Base-by-base conservation (phyloP, 2,113 vertebrate species). In the Oreochromis tanganicae region DNA sequence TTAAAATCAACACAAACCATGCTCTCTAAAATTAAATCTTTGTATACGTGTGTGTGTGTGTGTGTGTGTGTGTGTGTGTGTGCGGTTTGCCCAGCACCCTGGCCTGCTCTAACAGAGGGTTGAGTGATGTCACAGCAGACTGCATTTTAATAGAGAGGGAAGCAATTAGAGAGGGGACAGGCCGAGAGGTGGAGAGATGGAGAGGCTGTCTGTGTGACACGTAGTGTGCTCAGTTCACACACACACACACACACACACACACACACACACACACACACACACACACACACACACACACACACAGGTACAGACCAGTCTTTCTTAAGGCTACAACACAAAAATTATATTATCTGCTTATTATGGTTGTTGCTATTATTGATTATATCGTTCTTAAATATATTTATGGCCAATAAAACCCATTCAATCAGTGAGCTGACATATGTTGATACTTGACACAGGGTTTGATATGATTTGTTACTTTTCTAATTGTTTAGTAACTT, bases 131-230 rank as follows among this genome's bases (percentile, higher is more conserved):
- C 95, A 96, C 95, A 94, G 92, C 93, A 96, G 94, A 95, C 94
- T 96, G 95, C 95, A 96, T 96, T 96, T 95, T 96, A 96, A 96
- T 96, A 94, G 95, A 95, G 94, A 94, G 92, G 92, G 91, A 92
- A 95, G 96, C 94, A 96, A 96, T 96, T 96, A 96, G 92, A 93
- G 94, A 91, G 90, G 91, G 94, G 92, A 93, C 91, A 91, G 94
- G 95, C 93, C 87, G 90, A 95, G 94, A 95, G 95, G 95, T 95
- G 85, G 92, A 85, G 95, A 96, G 94, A 96, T 90, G 93, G 94
- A 95, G 94, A 92, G 92, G 92, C 91, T 91, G 89, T 93, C 90
- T 93, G 87, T 86, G 87, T 93, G 93, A 94, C 95, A 95, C 5
- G 41, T 27, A 46, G 68, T 73, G 68, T 5, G 5, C 94, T 91